These are phyloP conservation scores for Columba janthina DNA, from an alignment of 2,113 vertebrate genomes.

Conservation along the genomic window DNA sequence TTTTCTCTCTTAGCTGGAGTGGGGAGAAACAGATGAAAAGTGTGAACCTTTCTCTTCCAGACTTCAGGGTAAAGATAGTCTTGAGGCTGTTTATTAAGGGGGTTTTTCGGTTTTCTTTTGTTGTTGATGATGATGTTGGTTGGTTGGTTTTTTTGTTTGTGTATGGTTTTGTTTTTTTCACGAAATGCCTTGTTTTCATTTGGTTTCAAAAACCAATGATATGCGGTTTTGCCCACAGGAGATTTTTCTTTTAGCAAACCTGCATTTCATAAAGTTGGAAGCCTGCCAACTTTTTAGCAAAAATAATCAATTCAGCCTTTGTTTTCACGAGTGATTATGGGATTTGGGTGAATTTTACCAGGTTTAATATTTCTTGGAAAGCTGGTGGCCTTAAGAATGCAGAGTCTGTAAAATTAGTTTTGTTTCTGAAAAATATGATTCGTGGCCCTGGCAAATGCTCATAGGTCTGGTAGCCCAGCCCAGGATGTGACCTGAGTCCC, in stretches of 20 bases:
- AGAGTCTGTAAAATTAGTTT: neutral
- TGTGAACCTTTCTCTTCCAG: neutral
- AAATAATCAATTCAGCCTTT: neutral
- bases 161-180: neutral
- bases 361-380: conserved; percentile 58
- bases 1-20: neutral
- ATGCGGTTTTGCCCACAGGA: neutral
- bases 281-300: neutral
- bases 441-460: neutral
- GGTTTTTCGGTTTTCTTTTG: too few relatives aligned
- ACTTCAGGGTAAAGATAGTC: neutral
- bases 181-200: neutral
- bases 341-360: conserved; percentile 18
- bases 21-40: neutral
- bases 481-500: neutral
- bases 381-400: neutral
- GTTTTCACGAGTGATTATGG: neutral
- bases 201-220: neutral
- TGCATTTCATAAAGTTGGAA: neutral
- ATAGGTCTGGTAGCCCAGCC: neutral
- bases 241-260: neutral
- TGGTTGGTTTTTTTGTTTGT: too few relatives aligned
- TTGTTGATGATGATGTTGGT: too few relatives aligned
- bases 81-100: neutral
- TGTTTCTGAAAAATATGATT: neutral